phyloP scores from a whole-genome alignment of 1,140 invertebrate species.

The Diabrotica virgifera region DNA sequence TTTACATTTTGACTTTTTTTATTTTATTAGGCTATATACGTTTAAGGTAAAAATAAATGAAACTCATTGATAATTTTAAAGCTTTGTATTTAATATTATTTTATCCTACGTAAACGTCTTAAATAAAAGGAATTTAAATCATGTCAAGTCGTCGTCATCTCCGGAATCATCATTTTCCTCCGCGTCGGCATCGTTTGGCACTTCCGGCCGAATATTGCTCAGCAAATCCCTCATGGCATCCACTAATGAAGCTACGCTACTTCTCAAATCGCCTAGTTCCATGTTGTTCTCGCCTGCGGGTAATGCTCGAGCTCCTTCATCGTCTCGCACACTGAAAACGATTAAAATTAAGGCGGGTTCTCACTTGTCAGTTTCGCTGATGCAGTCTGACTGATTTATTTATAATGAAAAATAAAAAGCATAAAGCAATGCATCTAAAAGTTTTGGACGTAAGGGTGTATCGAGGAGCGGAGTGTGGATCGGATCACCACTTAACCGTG shows the following conservation, averaged over 20 bases:
- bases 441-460: too few species aligned
- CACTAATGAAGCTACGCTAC: conserved; percentile 62
- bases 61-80: not conserved
- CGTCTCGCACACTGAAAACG: conserved; percentile 27
- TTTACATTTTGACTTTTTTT: too few species aligned
- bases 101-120: not conserved
- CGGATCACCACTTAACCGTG: too few species aligned
- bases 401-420: too few species aligned
- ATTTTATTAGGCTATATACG: too few species aligned
- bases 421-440: too few species aligned
- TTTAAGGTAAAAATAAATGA: too few species aligned
- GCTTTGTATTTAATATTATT: not conserved
- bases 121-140: conserved; percentile 4
- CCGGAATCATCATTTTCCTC: conserved; percentile 47
- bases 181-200: conserved; percentile 50
- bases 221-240: conserved; percentile 72
- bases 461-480: too few species aligned
- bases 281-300: conserved; percentile 29
- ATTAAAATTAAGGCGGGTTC: too few species aligned
- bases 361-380: too few species aligned
- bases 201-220: conserved; percentile 58
- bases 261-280: conserved; percentile 52
- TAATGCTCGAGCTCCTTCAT: conserved; percentile 40
- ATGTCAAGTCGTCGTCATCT: conserved; percentile 27
- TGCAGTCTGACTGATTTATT: too few species aligned